A percentile compares a stretch with the other conserved stretches of the same genome.
phyloP scores from a whole-genome alignment of 2,888 invertebrate genomes.

The Dichetophora obliterata region DNA sequence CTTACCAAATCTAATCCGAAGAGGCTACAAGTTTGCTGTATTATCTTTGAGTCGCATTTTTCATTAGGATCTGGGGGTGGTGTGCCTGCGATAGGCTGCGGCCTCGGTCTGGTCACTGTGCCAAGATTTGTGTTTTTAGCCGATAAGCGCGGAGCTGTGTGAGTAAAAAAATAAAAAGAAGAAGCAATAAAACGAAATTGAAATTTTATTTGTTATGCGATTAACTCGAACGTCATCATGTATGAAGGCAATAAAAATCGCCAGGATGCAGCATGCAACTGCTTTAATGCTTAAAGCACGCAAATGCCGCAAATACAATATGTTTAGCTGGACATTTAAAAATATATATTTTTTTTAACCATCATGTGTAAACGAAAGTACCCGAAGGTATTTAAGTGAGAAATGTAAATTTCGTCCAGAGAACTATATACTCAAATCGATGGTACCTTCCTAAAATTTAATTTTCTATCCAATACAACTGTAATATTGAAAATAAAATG shows the following conservation, averaged over 20 bases:
- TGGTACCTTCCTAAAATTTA: too few species aligned
- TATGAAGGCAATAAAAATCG: background rate
- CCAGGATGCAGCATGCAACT: background rate
- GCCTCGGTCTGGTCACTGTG: slow-evolving; percentile 80
- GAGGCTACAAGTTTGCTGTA: slow-evolving; percentile 90
- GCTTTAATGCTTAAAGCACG: too few species aligned
- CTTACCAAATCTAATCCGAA: slow-evolving; percentile 89
- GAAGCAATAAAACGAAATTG: slow-evolving; percentile 39
- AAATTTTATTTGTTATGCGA: slow-evolving; percentile 41
- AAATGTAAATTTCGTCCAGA: too few species aligned
- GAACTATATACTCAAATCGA: too few species aligned
- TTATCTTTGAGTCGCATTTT: slow-evolving; percentile 89
- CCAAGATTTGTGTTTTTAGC: slow-evolving; percentile 68
- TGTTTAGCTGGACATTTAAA: too few species aligned
- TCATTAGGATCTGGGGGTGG: slow-evolving; percentile 88
- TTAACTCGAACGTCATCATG: slow-evolving; percentile 1
- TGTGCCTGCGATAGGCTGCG: slow-evolving; percentile 91
- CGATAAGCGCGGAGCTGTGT: slow-evolving; percentile 64
- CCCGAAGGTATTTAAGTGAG: too few species aligned
- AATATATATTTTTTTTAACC: too few species aligned
- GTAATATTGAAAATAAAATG: too few species aligned
- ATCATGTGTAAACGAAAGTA: too few species aligned
- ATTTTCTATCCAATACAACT: too few species aligned
- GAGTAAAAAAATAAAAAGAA: slow-evolving; percentile 20
- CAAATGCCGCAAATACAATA: too few species aligned